phyloP scores from a whole-genome alignment of 2,113 vertebrate genomes.

The Pygoscelis antarcticus region DNA sequence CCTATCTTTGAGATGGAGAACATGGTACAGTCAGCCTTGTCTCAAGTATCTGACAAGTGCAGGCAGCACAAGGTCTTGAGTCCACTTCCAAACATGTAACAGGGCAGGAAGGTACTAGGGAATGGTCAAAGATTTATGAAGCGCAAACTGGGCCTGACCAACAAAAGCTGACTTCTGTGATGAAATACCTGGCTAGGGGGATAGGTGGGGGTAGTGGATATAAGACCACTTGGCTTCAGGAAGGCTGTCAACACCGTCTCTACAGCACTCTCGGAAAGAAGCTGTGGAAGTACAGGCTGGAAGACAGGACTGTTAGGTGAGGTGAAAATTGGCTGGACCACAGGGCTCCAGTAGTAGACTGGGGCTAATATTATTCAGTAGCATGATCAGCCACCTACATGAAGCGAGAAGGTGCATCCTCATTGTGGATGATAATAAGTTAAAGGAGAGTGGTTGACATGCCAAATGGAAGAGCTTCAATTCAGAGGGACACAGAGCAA shows the following conservation, averaged over 20 bases:
- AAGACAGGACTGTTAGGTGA: background rate
- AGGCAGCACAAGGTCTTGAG: background rate
- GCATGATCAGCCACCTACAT: background rate
- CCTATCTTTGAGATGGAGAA: background rate
- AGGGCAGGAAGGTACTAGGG: background rate
- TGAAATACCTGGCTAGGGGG: background rate
- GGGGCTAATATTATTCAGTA: background rate
- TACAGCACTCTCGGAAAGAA: background rate
- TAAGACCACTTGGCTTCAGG: background rate
- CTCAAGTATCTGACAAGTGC: fast-evolving
- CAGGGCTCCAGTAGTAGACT: background rate
- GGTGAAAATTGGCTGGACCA: background rate
- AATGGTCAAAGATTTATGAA: background rate
- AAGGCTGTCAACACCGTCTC: background rate
- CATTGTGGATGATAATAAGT: background rate
- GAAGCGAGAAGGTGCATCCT: background rate
- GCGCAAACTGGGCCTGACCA: background rate
- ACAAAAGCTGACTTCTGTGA: background rate
- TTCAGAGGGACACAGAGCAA: background rate
- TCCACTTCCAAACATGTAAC: background rate
- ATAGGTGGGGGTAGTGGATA: background rate
- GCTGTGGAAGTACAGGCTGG: background rate
- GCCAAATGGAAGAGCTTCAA: background rate
- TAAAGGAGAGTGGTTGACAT: background rate
- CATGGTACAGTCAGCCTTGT: background rate